phyloP scores from a whole-genome alignment of 2,888 invertebrate genomes.

The Clostera curtula region DNA sequence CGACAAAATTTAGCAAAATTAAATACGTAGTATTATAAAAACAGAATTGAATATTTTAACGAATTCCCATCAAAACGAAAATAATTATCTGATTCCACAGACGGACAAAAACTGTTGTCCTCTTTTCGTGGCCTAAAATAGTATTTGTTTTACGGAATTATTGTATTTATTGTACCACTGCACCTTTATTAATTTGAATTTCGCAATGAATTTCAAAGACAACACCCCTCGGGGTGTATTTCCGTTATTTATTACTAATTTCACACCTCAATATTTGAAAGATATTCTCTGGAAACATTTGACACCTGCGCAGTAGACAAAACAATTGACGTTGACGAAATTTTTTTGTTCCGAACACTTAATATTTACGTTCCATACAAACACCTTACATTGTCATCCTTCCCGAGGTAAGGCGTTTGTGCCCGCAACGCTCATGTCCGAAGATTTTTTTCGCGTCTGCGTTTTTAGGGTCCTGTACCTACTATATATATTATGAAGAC shows the following conservation, averaged over 20 bases:
- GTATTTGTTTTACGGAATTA: too few species aligned
- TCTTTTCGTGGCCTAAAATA: too few species aligned
- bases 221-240: slow-evolving; percentile 9
- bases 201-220: too few species aligned
- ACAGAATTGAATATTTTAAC: too few species aligned
- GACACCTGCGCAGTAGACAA: slow-evolving; percentile 48
- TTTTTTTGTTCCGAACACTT: slow-evolving; percentile 37
- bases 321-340: slow-evolving; percentile 40
- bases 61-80: too few species aligned
- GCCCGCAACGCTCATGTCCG: slow-evolving; percentile 15
- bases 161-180: too few species aligned
- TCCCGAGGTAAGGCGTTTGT: slow-evolving; percentile 40
- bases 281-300: slow-evolving; percentile 33
- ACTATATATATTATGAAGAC: neutral
- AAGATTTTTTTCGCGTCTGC: slow-evolving; percentile 26
- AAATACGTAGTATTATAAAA: too few species aligned
- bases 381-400: slow-evolving; percentile 50
- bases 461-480: slow-evolving; percentile 17
- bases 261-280: slow-evolving; percentile 41
- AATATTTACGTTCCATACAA: slow-evolving; percentile 48
- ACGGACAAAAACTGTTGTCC: too few species aligned
- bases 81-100: too few species aligned
- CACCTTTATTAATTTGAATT: too few species aligned
- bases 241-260: slow-evolving; percentile 42
- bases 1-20: too few species aligned